Evolutionary conservation across 2,888 invertebrate genomes (phyloP).

Genomic region (Drosophila lacicola): DNA sequence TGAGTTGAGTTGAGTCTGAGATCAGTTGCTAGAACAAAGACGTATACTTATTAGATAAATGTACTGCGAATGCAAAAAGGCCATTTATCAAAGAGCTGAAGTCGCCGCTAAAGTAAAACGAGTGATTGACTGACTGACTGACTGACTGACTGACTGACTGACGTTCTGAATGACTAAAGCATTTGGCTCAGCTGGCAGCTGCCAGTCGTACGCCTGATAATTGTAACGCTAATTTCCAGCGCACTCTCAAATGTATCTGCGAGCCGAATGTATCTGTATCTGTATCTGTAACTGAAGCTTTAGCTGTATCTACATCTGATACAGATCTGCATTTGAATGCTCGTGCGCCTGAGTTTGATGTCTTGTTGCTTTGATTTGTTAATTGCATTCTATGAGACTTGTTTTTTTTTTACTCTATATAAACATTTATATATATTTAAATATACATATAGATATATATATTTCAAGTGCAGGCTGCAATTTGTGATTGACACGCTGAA

Average conservation of each 20-base stretch:
- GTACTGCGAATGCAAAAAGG: slow-evolving; percentile 65
- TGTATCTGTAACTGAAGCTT: slow-evolving; percentile 16
- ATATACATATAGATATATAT: neutral
- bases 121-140: slow-evolving; percentile 32
- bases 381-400: slow-evolving; percentile 58
- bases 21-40: slow-evolving; percentile 41
- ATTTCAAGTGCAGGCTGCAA: slow-evolving; percentile 47
- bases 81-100: slow-evolving; percentile 58
- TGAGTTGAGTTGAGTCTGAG: slow-evolving; percentile 31
- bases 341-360: slow-evolving; percentile 21
- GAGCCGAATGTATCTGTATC: slow-evolving; percentile 24
- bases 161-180: slow-evolving; percentile 40
- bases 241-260: slow-evolving; percentile 19
- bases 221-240: slow-evolving; percentile 72
- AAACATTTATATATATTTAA: neutral
- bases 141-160: slow-evolving; percentile 35
- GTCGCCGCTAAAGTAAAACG: slow-evolving; percentile 14
- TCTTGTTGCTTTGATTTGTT: slow-evolving; percentile 64
- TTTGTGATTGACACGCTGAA: slow-evolving; percentile 71
- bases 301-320: slow-evolving; percentile 8
- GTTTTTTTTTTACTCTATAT: slow-evolving; percentile 11
- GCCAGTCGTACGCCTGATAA: slow-evolving; percentile 57
- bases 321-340: slow-evolving; percentile 23
- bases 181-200: slow-evolving; percentile 59
- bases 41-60: slow-evolving; percentile 62